These are phyloP conservation scores for Penaeus chinensis DNA, from an alignment of 1,140 invertebrate species.

Conservation along the genomic window DNA sequence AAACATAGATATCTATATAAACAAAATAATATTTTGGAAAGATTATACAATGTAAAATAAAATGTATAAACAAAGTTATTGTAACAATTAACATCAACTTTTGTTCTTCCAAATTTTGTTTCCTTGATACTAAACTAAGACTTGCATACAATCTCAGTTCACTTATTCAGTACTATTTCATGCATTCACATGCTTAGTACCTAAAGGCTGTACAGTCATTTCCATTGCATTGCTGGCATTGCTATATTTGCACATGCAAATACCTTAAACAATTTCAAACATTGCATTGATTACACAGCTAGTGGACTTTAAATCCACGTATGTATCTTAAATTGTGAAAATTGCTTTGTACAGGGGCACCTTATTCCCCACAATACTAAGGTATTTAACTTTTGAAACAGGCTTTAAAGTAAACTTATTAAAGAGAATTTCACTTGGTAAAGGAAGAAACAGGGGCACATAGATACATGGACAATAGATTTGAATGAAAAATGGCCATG, in stretches of 20 bases:
- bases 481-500: no score
- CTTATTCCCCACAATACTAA: neutral
- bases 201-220: no score
- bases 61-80: no score
- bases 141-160: conserved; percentile 91
- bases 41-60: no score
- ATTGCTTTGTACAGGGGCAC: conserved; percentile 1
- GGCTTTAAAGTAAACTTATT: neutral
- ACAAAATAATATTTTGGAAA: no score
- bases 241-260: conserved; percentile 26
- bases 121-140: conserved; percentile 93
- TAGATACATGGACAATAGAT: no score
- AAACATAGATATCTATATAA: no score
- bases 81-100: no score
- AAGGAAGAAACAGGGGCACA: neutral
- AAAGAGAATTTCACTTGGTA: no score
- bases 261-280: conserved; percentile 21
- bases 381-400: neutral
- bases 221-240: conserved; percentile 44
- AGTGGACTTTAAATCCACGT: conserved; percentile 3
- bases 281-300: conserved; percentile 25
- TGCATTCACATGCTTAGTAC: no score
- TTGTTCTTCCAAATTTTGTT: conserved; percentile 69
- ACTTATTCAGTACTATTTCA: conserved; percentile 71
- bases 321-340: neutral